Percentiles rank a stretch among this genome's conserved stretches.
phyloP scores from a whole-genome alignment of 2,113 vertebrate species.

The Anhinga anhinga region DNA sequence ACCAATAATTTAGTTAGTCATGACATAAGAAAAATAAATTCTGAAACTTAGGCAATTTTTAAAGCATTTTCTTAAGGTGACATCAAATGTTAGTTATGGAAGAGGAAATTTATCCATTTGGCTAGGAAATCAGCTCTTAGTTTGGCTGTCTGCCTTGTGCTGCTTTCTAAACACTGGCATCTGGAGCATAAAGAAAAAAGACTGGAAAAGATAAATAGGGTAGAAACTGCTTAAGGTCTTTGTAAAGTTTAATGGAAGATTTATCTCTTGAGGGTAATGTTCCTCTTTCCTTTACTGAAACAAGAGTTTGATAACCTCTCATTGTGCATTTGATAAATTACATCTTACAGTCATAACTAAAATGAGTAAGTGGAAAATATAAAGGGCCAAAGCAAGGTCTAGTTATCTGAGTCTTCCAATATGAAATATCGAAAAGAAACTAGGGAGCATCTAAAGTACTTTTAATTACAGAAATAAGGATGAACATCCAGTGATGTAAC shows the following conservation, averaged over 20 bases:
- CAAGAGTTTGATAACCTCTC: constrained; percentile 74
- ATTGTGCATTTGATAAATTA: constrained; percentile 72
- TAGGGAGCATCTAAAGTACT: neutral
- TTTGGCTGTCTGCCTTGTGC: constrained; percentile 31
- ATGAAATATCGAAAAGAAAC: neutral
- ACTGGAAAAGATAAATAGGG: constrained; percentile 62
- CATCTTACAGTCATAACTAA: constrained; percentile 45
- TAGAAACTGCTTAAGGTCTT: constrained; percentile 65
- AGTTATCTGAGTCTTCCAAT: neutral
- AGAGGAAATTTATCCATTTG: neutral
- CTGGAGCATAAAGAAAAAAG: constrained; percentile 5
- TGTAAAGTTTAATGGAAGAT: constrained; percentile 76
- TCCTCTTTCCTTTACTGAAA: constrained; percentile 66
- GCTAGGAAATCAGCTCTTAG: neutral
- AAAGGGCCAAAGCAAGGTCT: constrained; percentile 49
- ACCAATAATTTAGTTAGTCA: neutral
- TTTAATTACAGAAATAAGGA: neutral
- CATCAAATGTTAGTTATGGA: neutral
- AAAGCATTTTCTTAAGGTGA: neutral
- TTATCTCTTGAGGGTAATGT: constrained; percentile 73
- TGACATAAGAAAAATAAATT: neutral
- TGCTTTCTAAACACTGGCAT: constrained; percentile 49
- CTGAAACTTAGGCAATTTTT: neutral
- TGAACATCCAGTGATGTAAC: no score
- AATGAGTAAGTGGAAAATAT: constrained; percentile 32